Percentiles rank a stretch among this genome's conserved stretches.
These are phyloP conservation scores for Guaruba guarouba DNA, from an alignment of 2,113 vertebrate genomes.

Conservation along the genomic window DNA sequence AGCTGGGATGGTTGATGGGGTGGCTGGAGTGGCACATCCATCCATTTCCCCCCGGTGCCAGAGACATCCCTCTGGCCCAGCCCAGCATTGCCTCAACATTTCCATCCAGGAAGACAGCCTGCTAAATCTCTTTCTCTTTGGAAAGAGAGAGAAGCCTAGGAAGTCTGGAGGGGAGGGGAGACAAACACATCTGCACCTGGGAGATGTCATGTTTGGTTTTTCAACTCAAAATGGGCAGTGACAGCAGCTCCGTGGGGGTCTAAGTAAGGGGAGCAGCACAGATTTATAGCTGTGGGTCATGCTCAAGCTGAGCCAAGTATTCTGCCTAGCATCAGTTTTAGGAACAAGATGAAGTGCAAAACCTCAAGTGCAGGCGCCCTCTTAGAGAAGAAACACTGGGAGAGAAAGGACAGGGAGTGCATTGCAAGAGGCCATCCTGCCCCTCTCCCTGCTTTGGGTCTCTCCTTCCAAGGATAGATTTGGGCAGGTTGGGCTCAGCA, in stretches of 20 bases:
- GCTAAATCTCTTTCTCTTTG: neutral
- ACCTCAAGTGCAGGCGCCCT: neutral
- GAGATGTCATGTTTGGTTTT: conserved; percentile 60
- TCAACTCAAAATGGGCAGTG: conserved; percentile 36
- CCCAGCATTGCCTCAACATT: accelerated
- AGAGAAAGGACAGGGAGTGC: neutral
- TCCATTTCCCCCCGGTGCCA: accelerated
- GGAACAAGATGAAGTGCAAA: conserved; percentile 54
- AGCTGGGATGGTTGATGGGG: neutral
- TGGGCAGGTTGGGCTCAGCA: neutral
- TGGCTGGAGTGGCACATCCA: neutral
- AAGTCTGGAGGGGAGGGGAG: conserved; percentile 12
- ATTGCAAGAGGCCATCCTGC: neutral
- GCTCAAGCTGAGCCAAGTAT: conserved; percentile 32
- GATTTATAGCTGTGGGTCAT: conserved; percentile 61
- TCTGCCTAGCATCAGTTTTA: conserved; percentile 56
- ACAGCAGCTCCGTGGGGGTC: conserved; percentile 42
- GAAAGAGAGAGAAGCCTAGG: neutral
- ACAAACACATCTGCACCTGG: conserved; percentile 45
- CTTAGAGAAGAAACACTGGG: neutral
- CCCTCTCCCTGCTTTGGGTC: neutral
- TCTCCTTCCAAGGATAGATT: neutral
- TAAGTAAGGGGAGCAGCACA: neutral
- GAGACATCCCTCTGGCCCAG: neutral
- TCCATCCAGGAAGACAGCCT: neutral